Base-by-base conservation (phyloP, 2,888 invertebrate species). In the Toxonevra muliebris region DNA sequence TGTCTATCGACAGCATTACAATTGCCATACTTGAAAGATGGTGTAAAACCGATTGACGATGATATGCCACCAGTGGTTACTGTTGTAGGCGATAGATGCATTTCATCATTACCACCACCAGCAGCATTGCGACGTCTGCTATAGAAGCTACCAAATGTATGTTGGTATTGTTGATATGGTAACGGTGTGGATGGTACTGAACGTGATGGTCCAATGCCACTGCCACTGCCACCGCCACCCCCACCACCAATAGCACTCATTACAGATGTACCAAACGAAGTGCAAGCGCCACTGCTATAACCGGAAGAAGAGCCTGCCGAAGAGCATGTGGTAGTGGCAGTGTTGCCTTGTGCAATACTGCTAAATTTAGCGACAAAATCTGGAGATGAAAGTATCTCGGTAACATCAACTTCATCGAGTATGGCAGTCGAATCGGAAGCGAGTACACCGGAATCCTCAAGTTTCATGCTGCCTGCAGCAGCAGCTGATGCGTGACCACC, bases 141-240 rank as follows among this genome's bases (percentile, higher is more conserved):
- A 15, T 66, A 69, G 53, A 54, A 67, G 45, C 59, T 63, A 19
- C 74, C 68, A 61, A 75, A 75, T 4, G 67, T 67, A 58, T 70
- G 70, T 42, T 74, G 74, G 12, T 76, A 75, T 50, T 79, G 79
- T 52, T 80, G 81, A 70, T 83, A 88, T 1, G 90, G 90, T 70
- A 90, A 76, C 19, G 91, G 91, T 4, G 91, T 91, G 72, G 88
- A 90, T 20, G 91, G 91, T 58, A 91, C 91, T 12, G 91, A 92
- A 42, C 91, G 87, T 15, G 91, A 91, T 30, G 89, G 87, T 20
- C 80, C 80, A 17, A 77, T 77, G 53, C 74, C 69, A 43, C 65
- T 68, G 54, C 62, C 48, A 41, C 61, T 58, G 48, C 42, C 48
- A 19, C 65, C 58, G 41, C 58, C 66, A 15, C 64, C 59, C 12